Evolutionary conservation across 2,797 vertebrate species (phyloP).

Genomic region (Thalassophryne amazonica): DNA sequence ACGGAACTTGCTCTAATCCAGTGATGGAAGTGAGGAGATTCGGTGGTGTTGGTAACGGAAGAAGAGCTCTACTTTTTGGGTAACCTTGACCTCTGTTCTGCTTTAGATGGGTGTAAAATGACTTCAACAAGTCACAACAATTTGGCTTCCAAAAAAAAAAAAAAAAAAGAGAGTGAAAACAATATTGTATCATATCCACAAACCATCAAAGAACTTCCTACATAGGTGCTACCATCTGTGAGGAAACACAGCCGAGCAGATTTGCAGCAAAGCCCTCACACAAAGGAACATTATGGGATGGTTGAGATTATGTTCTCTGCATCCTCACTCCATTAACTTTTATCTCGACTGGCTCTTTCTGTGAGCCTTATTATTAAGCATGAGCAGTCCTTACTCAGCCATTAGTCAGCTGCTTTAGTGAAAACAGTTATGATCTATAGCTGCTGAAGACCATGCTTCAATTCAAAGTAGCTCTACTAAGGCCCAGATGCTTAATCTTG

Average conservation of each 20-base stretch:
- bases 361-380: neutral
- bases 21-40: conserved; percentile 12
- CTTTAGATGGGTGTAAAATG: neutral
- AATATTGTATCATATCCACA: too few relatives aligned
- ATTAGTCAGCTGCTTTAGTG: neutral
- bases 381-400: neutral
- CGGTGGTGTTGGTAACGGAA: conserved; percentile 7
- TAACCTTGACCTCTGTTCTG: neutral
- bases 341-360: conserved; percentile 1
- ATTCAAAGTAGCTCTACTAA: too few relatives aligned
- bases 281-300: neutral
- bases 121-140: neutral
- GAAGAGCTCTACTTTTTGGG: conserved; percentile 4
- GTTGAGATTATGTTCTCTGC: neutral
- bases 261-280: neutral
- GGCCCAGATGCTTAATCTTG: too few relatives aligned
- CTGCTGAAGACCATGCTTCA: too few relatives aligned
- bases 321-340: neutral
- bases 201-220: neutral
- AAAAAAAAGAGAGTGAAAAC: too few relatives aligned
- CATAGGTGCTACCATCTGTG: neutral
- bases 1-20: conserved; percentile 34
- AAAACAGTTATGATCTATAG: conserved; percentile 5
- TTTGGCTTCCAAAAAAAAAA: too few relatives aligned
- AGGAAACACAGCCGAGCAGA: conserved; percentile 1